Percentiles rank a stretch among this genome's conserved stretches.
Evolutionary conservation across 2,888 invertebrate genomes (phyloP).

Genomic region (Oscheius onirici): DNA sequence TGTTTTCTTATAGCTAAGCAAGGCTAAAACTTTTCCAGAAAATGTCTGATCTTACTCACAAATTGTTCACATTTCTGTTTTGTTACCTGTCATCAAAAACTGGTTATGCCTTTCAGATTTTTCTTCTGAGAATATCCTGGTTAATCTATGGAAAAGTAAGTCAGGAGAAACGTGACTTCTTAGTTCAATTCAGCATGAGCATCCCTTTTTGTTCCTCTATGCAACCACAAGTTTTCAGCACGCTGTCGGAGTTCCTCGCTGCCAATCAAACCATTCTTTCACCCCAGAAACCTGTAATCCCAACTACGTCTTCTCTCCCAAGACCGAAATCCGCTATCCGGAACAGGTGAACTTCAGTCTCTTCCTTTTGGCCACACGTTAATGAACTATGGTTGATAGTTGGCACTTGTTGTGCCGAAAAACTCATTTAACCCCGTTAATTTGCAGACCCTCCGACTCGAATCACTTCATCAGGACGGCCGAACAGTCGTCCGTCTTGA

Average conservation of each 20-base stretch:
- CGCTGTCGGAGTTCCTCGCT: constrained; percentile 47
- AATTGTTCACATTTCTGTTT: no score
- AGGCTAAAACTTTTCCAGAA: no score
- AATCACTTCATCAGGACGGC: constrained; percentile 55
- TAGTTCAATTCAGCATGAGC: background rate
- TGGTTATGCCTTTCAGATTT: background rate
- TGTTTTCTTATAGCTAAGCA: no score
- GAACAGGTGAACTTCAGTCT: constrained; percentile 40
- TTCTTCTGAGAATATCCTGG: background rate
- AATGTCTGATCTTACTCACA: no score
- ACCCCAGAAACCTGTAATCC: constrained; percentile 51
- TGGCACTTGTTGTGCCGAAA: background rate
- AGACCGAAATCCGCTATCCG: constrained; percentile 55
- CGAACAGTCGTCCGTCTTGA: constrained; percentile 60
- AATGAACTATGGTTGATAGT: background rate
- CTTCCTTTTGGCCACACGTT: background rate
- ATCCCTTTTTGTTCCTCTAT: background rate
- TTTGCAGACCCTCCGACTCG: constrained; percentile 63
- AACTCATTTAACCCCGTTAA: background rate
- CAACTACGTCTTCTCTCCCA: constrained; percentile 62
- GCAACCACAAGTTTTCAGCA: constrained; percentile 46
- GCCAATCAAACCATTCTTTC: constrained; percentile 56
- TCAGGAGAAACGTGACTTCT: background rate
- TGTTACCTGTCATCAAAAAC: no score
- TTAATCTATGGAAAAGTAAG: background rate